A percentile compares a stretch with the other conserved stretches of the same genome.
These are phyloP conservation scores for Epizoanthus illoricatus DNA, from an alignment of 92 coral and sea anemone species.

Conservation along the genomic window DNA sequence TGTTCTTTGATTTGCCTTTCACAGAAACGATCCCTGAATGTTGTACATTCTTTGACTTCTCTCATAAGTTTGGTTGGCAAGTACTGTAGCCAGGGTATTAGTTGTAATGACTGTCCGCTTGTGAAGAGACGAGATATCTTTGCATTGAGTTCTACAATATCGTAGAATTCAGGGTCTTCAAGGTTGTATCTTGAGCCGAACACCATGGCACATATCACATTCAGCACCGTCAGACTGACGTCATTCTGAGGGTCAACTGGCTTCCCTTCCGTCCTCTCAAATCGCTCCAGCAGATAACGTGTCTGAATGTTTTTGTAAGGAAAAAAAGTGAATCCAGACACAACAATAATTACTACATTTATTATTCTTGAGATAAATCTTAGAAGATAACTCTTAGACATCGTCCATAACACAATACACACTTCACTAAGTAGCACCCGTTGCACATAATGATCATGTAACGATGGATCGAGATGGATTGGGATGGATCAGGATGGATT, in stretches of 20 bases:
- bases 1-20: constrained; percentile 47
- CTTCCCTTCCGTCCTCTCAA: constrained; percentile 12
- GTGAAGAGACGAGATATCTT: constrained; percentile 26
- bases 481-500: neutral
- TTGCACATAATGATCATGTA: too few species aligned
- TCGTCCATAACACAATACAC: constrained; percentile 20
- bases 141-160: constrained; percentile 39
- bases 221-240: constrained; percentile 40
- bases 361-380: too few species aligned
- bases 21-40: constrained; percentile 48
- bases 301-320: too few species aligned
- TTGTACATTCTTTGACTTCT: constrained; percentile 39
- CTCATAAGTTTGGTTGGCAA: constrained; percentile 45
- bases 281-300: neutral
- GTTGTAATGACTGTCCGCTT: constrained; percentile 37
- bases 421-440: too few species aligned
- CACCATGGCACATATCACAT: constrained; percentile 50
- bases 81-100: constrained; percentile 56
- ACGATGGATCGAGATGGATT: too few species aligned
- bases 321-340: too few species aligned
- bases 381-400: neutral
- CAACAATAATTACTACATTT: too few species aligned
- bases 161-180: constrained; percentile 49
- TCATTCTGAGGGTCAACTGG: constrained; percentile 38
- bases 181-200: constrained; percentile 54